phyloP scores from a whole-genome alignment of 2,113 vertebrate genomes.

The human (Homo sapiens) region DNA sequence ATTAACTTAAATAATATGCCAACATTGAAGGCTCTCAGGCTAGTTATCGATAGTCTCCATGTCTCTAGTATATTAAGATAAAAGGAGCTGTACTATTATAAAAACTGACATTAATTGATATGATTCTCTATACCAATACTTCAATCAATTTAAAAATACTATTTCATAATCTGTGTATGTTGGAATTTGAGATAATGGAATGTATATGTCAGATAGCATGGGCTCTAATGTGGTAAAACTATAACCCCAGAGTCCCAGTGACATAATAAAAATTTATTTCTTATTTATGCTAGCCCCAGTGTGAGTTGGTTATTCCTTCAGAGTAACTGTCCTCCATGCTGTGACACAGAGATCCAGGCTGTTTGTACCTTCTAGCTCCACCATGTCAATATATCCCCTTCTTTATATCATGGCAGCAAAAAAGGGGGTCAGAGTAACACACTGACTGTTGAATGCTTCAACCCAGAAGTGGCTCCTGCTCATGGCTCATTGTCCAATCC shows the following conservation, averaged over 20 bases:
- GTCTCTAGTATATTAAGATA: slow-evolving; percentile 43
- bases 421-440: neutral
- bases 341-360: neutral
- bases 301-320: neutral
- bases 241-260: neutral
- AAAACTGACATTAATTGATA: slow-evolving; percentile 58
- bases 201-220: neutral
- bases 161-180: neutral
- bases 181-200: slow-evolving; percentile 38
- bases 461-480: neutral
- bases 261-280: slow-evolving; percentile 3
- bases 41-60: slow-evolving; percentile 26
- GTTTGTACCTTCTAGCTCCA: neutral
- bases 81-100: slow-evolving; percentile 48
- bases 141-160: slow-evolving; percentile 51
- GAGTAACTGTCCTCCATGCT: neutral
- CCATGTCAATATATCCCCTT: neutral
- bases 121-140: slow-evolving; percentile 36
- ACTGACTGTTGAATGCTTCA: neutral
- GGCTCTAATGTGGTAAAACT: slow-evolving; percentile 11
- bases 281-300: neutral
- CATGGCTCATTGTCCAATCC: neutral
- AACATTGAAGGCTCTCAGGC: neutral
- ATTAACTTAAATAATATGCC: slow-evolving; percentile 53
- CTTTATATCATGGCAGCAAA: neutral